Evolutionary conservation across 2,113 vertebrate species (phyloP), one percentile per base, ranked within the genome.

Genomic region (Pavo muticus): DNA sequence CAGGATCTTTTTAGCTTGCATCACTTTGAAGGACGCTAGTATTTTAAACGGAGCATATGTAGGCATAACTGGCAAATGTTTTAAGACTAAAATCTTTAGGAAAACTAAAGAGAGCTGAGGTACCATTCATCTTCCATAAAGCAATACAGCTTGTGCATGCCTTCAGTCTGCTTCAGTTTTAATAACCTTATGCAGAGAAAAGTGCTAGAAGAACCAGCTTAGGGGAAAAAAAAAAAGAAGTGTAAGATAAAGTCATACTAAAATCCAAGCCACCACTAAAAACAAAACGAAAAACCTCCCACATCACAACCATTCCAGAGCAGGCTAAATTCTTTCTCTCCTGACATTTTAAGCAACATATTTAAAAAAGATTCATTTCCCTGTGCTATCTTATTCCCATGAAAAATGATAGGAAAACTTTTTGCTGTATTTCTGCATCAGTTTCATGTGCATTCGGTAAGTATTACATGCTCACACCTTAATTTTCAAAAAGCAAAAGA

Each of bases 81-180:
- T 57, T 57, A 86, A 1, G 1, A 77, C 20, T 64, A 75, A 84
- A 79, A 81, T 44, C 30, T 81, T 5, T 39, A 21, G 59, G 64
- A 84, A 72, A 70, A 40, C 44, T 19, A 37, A 63, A 65, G 52
- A 35, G 39, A 67, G 19, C 15, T 17, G 52, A 93, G 60, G 37
- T 16, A 25, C 42, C 30, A 54, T 77, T 86, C 47, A 47, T 56
- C 61, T 91, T 42, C 30, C 86, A 19, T 54, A 83, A 47, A 72
- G 45, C 40, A 63, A 76, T 19, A 44, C 9, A 67, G 18, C 13
- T 24, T 3, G 1, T 32, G 39, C 0, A 0, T 25, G 23, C 48
- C 40, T 70, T 80, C 73, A 35, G 19, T 23, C 42, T 84, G 17
- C 32, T 90, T 71, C 29, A 82, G 6, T 44, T 63, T 54, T 75